phyloP scores from a whole-genome alignment of 2,888 invertebrate species.

The Drosophila kokeensis region DNA sequence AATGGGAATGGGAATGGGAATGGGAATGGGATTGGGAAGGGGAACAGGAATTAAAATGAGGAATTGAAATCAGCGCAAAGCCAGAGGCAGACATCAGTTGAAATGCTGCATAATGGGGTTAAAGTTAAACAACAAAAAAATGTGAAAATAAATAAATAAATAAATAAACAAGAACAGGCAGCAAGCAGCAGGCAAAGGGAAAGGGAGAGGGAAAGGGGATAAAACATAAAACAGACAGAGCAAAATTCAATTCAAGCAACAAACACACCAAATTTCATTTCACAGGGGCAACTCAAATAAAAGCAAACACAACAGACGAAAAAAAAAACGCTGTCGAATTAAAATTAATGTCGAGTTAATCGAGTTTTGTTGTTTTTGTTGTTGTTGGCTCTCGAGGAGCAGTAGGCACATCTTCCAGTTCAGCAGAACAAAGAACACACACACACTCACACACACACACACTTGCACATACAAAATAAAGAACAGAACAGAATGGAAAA shows the following conservation, averaged over 20 bases:
- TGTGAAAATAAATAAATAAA: constrained; percentile 35
- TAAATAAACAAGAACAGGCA: constrained; percentile 32
- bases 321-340: constrained; percentile 81
- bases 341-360: constrained; percentile 84
- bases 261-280: constrained; percentile 54
- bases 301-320: constrained; percentile 28
- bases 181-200: constrained; percentile 11
- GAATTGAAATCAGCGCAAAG: constrained; percentile 50
- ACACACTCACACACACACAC: constrained; percentile 8
- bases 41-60: constrained; percentile 49
- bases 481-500: constrained; percentile 31
- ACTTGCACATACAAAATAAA: constrained; percentile 13
- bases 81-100: constrained; percentile 36
- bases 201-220: constrained; percentile 19
- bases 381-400: constrained; percentile 52
- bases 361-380: constrained; percentile 81
- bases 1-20: constrained; percentile 4
- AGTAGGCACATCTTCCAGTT: constrained; percentile 59
- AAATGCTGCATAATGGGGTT: constrained; percentile 65
- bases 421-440: constrained; percentile 56
- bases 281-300: constrained; percentile 35
- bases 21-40: constrained; percentile 6
- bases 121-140: constrained; percentile 59
- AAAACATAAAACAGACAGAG: constrained; percentile 51
- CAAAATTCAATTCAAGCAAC: constrained; percentile 56